These are phyloP conservation scores for Diorhabda sublineata DNA, from an alignment of 1,140 invertebrate genomes.

Conservation along the genomic window DNA sequence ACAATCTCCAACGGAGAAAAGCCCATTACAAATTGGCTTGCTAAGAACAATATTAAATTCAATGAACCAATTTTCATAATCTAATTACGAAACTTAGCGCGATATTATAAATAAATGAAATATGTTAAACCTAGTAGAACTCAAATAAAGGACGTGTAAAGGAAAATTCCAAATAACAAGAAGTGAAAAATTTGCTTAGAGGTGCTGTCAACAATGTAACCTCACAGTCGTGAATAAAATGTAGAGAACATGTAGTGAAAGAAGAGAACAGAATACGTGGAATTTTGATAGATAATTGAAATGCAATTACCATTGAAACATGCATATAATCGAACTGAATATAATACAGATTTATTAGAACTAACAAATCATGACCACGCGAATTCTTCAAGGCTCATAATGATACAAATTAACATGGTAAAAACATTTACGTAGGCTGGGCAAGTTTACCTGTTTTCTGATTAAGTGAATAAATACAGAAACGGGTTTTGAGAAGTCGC, in stretches of 20 bases:
- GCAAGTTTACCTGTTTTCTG: not conserved
- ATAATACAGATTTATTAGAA: too few relatives aligned
- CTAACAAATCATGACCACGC: not conserved
- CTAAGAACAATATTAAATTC: not conserved
- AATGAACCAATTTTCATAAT: not conserved
- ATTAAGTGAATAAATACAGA: not conserved
- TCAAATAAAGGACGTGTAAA: too few relatives aligned
- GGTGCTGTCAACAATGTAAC: conserved; percentile 1
- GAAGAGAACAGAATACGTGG: conserved; percentile 7
- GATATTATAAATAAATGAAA: too few relatives aligned
- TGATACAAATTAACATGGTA: not conserved
- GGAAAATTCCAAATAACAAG: too few relatives aligned
- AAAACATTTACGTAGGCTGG: not conserved
- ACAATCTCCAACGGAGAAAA: too few relatives aligned
- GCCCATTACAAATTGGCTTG: too few relatives aligned
- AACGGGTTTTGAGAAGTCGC: not conserved
- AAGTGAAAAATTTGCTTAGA: not conserved
- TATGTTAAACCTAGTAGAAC: too few relatives aligned
- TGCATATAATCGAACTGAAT: too few relatives aligned
- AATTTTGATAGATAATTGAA: not conserved
- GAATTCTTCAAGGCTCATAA: not conserved
- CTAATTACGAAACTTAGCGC: too few relatives aligned
- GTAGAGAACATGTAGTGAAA: conserved; percentile 6
- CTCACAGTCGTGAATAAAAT: conserved; percentile 6
- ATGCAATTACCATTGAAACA: not conserved